Percentiles rank a stretch among this genome's conserved stretches.
phyloP scores from a whole-genome alignment of 2,888 invertebrate species.

The Hoplodrina ambigua region DNA sequence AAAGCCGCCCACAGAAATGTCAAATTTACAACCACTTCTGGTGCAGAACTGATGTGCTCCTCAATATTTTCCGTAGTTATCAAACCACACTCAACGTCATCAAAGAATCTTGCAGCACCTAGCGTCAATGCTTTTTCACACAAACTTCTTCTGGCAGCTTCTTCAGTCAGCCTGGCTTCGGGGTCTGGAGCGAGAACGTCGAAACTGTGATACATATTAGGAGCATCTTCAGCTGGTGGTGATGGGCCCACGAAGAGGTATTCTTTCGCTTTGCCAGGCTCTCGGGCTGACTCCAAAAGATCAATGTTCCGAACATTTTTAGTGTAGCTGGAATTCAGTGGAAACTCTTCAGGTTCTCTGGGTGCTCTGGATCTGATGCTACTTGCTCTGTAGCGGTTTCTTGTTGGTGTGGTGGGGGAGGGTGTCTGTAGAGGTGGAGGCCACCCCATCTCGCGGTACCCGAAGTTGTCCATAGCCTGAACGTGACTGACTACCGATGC shows the following conservation, averaged over 20 bases:
- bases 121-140: conserved; percentile 93
- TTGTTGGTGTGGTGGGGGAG: conserved; percentile 73
- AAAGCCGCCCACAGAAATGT: conserved; percentile 94
- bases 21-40: conserved; percentile 93
- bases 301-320: conserved; percentile 83
- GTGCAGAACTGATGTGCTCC: conserved; percentile 90
- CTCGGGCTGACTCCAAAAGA: conserved; percentile 91
- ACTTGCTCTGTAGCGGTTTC: conserved; percentile 75
- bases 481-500: conserved; percentile 75
- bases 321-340: conserved; percentile 84
- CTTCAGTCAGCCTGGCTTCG: conserved; percentile 93
- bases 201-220: conserved; percentile 94
- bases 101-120: conserved; percentile 92
- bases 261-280: conserved; percentile 91
- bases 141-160: conserved; percentile 92
- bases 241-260: conserved; percentile 95
- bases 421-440: conserved; percentile 82
- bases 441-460: conserved; percentile 91
- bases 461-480: conserved; percentile 91
- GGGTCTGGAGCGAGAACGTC: conserved; percentile 92
- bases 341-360: conserved; percentile 89
- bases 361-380: conserved; percentile 84
- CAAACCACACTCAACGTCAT: conserved; percentile 93
- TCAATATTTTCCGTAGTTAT: conserved; percentile 91
- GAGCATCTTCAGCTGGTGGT: conserved; percentile 94